Evolutionary conservation across 1,140 invertebrate species (phyloP).

Genomic region (Trichogramma pretiosum): DNA sequence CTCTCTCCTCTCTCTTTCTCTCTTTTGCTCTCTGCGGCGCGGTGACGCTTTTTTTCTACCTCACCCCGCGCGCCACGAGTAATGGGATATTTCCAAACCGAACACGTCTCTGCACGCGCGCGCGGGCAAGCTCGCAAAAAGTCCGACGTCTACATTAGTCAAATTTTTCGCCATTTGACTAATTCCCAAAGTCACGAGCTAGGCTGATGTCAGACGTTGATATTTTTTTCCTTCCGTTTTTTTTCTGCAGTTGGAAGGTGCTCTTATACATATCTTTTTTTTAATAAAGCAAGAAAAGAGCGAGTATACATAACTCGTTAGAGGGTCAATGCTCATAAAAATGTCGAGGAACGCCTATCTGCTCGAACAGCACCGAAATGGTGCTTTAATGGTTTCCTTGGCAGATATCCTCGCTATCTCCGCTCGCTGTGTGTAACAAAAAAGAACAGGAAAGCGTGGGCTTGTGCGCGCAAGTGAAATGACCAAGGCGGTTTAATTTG

Average conservation of each 20-base stretch:
- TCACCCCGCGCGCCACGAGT: background rate
- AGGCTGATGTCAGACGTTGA: no score
- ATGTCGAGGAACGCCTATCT: background rate
- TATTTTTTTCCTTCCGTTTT: background rate
- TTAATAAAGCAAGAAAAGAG: background rate
- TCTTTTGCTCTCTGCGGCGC: background rate
- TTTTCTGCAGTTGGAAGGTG: background rate
- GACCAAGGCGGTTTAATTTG: constrained; percentile 8
- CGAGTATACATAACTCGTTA: constrained; percentile 8
- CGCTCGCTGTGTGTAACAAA: background rate
- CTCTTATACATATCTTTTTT: background rate
- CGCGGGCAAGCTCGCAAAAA: background rate
- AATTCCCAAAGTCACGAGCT: no score
- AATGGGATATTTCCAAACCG: background rate
- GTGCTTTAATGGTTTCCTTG: constrained; percentile 16
- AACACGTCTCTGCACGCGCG: background rate
- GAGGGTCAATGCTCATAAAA: background rate
- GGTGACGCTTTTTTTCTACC: background rate
- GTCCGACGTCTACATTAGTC: background rate
- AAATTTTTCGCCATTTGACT: no score
- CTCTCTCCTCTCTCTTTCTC: constrained; percentile 8
- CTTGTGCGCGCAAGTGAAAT: constrained; percentile 5
- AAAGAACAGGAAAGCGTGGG: background rate
- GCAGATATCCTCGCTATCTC: no score
- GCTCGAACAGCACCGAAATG: background rate